Conservation (phyloP, 2,888 invertebrate species). For the Lutraria lutraria region DNA sequence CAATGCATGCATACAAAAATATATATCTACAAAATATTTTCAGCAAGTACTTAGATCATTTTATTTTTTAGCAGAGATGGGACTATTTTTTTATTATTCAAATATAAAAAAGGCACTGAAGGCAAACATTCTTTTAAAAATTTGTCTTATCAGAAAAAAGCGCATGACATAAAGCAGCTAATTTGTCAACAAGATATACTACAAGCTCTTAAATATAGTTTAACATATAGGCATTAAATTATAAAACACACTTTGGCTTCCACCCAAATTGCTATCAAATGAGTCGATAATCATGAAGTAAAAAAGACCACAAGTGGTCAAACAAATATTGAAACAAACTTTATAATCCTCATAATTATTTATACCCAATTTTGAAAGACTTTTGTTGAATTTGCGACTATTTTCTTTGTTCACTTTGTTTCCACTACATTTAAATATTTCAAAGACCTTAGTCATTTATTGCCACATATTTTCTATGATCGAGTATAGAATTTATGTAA, state of each 20-base stretch:
- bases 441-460: constrained; percentile 18
- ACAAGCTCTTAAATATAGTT: not conserved
- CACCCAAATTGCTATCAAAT: constrained; percentile 43
- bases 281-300: constrained; percentile 23
- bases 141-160: not conserved
- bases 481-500: not conserved
- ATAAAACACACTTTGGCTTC: constrained; percentile 25
- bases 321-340: constrained; percentile 62
- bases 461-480: not conserved
- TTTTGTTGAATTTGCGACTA: not conserved
- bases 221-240: constrained; percentile 9
- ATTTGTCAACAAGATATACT: not conserved
- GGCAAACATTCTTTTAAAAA: not conserved
- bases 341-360: constrained; percentile 26
- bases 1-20: not conserved
- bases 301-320: constrained; percentile 52
- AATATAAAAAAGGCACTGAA: not conserved
- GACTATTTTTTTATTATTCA: not conserved
- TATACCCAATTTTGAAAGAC: constrained; percentile 20
- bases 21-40: too few relatives aligned
- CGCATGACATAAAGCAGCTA: not conserved
- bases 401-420: constrained; percentile 1
- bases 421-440: constrained; percentile 20
- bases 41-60: too few relatives aligned
- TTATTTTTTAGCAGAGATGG: too few relatives aligned